These are phyloP conservation scores for Hepsetus odoe DNA, from an alignment of 2,113 vertebrate genomes.

Conservation along the genomic window DNA sequence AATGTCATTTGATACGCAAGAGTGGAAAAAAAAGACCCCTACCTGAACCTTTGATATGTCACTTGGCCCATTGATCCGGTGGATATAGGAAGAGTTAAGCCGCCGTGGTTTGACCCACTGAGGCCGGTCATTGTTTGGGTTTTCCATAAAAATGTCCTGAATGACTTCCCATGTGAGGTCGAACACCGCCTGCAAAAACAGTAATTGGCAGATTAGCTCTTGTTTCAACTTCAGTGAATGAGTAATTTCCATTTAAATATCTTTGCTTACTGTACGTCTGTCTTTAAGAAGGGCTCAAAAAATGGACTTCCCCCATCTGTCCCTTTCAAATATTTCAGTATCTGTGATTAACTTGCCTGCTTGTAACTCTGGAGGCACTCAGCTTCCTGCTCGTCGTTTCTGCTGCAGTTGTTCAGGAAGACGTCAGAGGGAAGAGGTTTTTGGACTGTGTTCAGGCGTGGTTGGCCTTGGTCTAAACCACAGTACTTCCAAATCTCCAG, in stretches of 20 bases:
- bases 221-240: no score
- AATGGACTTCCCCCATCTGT: no score
- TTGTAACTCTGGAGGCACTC: constrained; percentile 85
- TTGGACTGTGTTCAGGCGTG: constrained; percentile 55
- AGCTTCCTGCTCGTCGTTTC: constrained; percentile 76
- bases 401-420: constrained; percentile 67
- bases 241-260: no score
- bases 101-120: constrained; percentile 90
- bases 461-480: constrained; percentile 74
- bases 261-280: no score
- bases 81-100: constrained; percentile 79
- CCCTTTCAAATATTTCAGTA: no score
- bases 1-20: no score
- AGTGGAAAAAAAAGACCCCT: constrained; percentile 57
- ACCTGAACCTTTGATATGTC: constrained; percentile 88
- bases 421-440: constrained; percentile 70
- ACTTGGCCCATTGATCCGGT: constrained; percentile 82
- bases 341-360: constrained; percentile 74
- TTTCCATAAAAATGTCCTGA: constrained; percentile 90
- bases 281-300: no score
- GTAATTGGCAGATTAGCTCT: no score
- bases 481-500: constrained; percentile 89
- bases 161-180: constrained; percentile 95
- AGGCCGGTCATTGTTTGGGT: constrained; percentile 86
- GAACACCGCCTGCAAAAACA: constrained; percentile 83